Percentiles rank a stretch among this genome's conserved stretches.
Evolutionary conservation across 2,888 invertebrate genomes (phyloP).

Genomic region (Papilio gigon): DNA sequence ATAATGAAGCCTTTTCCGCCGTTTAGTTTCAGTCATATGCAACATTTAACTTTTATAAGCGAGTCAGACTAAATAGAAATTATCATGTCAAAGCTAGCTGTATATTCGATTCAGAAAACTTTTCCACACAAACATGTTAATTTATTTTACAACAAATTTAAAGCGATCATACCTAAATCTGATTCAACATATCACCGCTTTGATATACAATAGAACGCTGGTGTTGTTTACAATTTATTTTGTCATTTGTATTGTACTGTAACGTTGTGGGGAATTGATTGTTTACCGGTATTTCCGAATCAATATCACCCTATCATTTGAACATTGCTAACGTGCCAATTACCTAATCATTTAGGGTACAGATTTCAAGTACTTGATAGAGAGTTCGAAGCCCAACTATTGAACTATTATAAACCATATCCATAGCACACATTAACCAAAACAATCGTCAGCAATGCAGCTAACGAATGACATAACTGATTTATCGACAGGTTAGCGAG

Average conservation of each 20-base stretch:
- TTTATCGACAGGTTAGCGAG: too few relatives aligned
- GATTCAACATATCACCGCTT: too few relatives aligned
- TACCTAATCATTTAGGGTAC: too few relatives aligned
- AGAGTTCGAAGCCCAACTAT: too few relatives aligned
- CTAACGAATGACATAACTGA: too few relatives aligned
- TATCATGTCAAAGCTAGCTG: not conserved
- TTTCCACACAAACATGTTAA: not conserved
- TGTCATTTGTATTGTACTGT: too few relatives aligned
- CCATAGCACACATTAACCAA: too few relatives aligned
- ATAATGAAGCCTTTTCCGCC: slow-evolving; percentile 8
- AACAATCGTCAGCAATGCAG: too few relatives aligned
- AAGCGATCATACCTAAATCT: not conserved
- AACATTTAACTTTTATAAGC: slow-evolving; percentile 11
- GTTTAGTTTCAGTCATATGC: slow-evolving; percentile 6
- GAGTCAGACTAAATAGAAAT: not conserved
- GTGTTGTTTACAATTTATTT: not conserved
- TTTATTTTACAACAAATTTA: not conserved
- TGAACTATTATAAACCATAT: too few relatives aligned
- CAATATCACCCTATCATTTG: not conserved
- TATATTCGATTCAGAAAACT: not conserved
- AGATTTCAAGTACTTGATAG: too few relatives aligned
- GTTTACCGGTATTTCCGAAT: slow-evolving; percentile 1
- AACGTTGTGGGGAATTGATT: not conserved
- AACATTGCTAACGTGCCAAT: not conserved
- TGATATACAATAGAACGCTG: not conserved